Evolutionary conservation across 2,888 invertebrate species (phyloP).

Genomic region (Amblyjoppa proteus): DNA sequence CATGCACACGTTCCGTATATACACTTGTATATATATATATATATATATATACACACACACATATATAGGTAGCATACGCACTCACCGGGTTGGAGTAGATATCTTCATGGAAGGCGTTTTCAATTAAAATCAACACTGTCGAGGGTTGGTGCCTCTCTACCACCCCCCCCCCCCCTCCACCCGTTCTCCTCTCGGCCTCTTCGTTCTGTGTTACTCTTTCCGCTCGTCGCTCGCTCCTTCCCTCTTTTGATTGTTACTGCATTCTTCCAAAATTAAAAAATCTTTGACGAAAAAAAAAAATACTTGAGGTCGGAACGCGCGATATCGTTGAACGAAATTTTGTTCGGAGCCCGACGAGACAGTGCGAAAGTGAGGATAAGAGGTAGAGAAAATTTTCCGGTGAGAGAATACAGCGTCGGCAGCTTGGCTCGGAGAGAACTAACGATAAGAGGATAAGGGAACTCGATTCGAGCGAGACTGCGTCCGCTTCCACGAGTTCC

Average conservation of each 20-base stretch:
- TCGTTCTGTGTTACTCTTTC: neutral
- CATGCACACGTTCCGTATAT: slow-evolving; percentile 42
- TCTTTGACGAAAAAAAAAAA: slow-evolving; percentile 62
- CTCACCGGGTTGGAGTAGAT: slow-evolving; percentile 59
- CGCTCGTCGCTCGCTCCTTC: neutral
- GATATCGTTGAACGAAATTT: slow-evolving; percentile 55
- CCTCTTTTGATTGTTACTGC: slow-evolving; percentile 42
- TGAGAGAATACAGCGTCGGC: slow-evolving; percentile 60
- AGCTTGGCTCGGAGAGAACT: slow-evolving; percentile 58
- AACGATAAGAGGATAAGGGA: slow-evolving; percentile 79
- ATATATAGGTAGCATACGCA: slow-evolving; percentile 35
- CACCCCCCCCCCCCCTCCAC: slow-evolving; percentile 20
- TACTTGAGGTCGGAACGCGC: slow-evolving; percentile 6
- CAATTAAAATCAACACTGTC: slow-evolving; percentile 81
- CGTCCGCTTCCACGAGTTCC: slow-evolving; percentile 51
- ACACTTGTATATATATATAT: neutral
- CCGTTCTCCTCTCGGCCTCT: slow-evolving; percentile 2
- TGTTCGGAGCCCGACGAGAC: neutral
- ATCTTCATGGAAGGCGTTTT: slow-evolving; percentile 81
- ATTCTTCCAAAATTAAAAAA: slow-evolving; percentile 70
- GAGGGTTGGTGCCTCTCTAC: slow-evolving; percentile 68
- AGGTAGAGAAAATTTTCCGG: slow-evolving; percentile 53
- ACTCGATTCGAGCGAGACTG: slow-evolving; percentile 74
- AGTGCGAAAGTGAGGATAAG: neutral
- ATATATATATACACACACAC: neutral